These are phyloP conservation scores for Megalopta genalis DNA, from an alignment of 1,140 invertebrate species.

Conservation along the genomic window DNA sequence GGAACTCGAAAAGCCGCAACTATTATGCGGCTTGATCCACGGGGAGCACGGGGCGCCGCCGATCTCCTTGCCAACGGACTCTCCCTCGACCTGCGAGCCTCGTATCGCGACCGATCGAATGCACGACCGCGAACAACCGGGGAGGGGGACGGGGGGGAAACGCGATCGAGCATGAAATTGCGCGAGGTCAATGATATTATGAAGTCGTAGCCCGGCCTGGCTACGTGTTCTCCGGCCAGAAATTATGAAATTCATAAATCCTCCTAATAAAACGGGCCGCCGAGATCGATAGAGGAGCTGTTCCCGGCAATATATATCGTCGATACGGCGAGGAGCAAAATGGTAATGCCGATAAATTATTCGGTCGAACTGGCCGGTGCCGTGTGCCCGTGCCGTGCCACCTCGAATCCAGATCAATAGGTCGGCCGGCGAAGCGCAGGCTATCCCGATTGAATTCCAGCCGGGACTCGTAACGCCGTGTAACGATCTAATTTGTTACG, in stretches of 20 bases:
- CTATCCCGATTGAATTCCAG: conserved; percentile 47
- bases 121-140: conserved; percentile 6
- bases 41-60: no score
- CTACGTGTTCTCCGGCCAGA: neutral
- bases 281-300: conserved; percentile 19
- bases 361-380: neutral
- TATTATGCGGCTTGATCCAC: no score
- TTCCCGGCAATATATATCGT: conserved; percentile 23
- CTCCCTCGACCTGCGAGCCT: neutral
- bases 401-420: conserved; percentile 51
- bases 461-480: conserved; percentile 35
- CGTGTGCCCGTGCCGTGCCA: neutral
- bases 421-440: conserved; percentile 12
- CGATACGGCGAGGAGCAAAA: conserved; percentile 3
- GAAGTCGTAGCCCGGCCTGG: neutral
- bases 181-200: conserved; percentile 18
- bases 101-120: conserved; percentile 11
- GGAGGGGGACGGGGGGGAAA: neutral
- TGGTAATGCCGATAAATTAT: conserved; percentile 41
- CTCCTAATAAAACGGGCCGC: conserved; percentile 5
- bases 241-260: conserved; percentile 42
- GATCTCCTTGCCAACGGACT: neutral
- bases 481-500: conserved; percentile 61
- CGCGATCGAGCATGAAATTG: conserved; percentile 29
- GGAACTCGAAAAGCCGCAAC: no score